Base-by-base conservation (phyloP, 2,797 vertebrate genomes). In the Xenentodon cancila region DNA sequence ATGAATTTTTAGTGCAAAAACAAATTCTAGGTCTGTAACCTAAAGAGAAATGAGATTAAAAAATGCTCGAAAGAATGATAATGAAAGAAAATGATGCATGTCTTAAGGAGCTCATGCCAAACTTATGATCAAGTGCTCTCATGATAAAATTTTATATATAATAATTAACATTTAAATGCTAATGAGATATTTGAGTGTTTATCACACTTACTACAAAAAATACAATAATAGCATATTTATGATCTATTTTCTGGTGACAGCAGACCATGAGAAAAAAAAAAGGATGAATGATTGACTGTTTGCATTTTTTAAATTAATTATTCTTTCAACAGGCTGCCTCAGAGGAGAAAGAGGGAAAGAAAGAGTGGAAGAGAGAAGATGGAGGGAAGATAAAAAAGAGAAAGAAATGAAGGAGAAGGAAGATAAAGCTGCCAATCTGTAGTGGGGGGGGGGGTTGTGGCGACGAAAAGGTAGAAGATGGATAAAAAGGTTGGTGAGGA, bases 241-340 rank as follows among this genome's bases (percentile, higher is more conserved):
- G 32, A 32, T 32, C 32, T 32, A 32, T 32, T 32, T 9, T 32
- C 32, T 2, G 32, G 7, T 7, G 32, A 32, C 32, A 32, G 6
- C 12, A 50, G 11, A 18, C 34, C 1, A 37, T 11, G 42, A 21
- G 37, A 60, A 64, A 48, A 30, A 40, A 64, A 40, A 16, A 13
- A n/a, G 20, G 25, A 16, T 3, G 20, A 54, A 7, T 9, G 19
- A 16, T 53, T 18, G 20, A 40, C 30, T 25, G 19, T 48, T 17
- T 40, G 16, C 5, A 22, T 45, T 12, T 22, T 52, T 58, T 45
- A 52, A 47, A 53, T 47, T 42, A 30, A 50, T 69, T 30, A 17
- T 51, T 71, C 46, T 68, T 74, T 82, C 71, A 80, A 80, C 68
- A 75, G 71, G 75, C 52, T 59, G 40, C 8, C 4, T 11, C 37